Base-by-base conservation (phyloP, 2,113 vertebrate genomes). In the Dicrurus megarhynchus region DNA sequence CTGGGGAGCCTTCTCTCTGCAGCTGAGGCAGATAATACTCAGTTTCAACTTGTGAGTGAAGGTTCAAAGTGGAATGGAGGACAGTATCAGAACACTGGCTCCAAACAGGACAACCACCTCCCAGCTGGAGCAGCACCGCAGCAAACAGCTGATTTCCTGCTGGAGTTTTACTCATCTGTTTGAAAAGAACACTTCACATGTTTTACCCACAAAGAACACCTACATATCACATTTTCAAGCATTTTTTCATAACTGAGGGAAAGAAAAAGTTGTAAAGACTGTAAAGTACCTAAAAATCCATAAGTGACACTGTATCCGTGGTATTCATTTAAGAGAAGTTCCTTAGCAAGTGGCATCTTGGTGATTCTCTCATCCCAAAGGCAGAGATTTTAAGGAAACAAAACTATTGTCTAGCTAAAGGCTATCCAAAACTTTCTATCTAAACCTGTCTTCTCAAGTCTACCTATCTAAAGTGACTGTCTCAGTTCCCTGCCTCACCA, bases 81-180 rank as follows among this genome's bases (percentile, higher is more conserved):
- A 50, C 3, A 9, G 5, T 27, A 35, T 16, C 52, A 87, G 49
- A 82, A 4, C 2, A 3, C 39, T 67, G 39, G 6, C 13, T 44
- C n/a, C 56, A 44, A 64, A 80, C 4, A 57, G 23, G 44, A 28
- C 32, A 59, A 17, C 15, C 6, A 26, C 8, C 33, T 55, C 8
- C 0, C 4, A 67, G 16, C 30, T 65, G 53, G 41, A 86, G 56
- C 19, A 64, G 32, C 24, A 39, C 1, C 6, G 49, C 22, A 39
- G 46, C 10, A 2, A 24, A 16, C 0, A 0, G 64, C 28, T 76
- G 33, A 71, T 44, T 7, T 17, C 27, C 37, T 64, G 20, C 7
- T 80, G 28, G 11, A 78, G 19, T 69, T 80, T 50, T 39, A 69
- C 17, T 80, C 22, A 10, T 55, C 24, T 80, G 11, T 78, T 88